Evolutionary conservation across 2,888 invertebrate genomes (phyloP).

Genomic region (Villa cingulata): DNA sequence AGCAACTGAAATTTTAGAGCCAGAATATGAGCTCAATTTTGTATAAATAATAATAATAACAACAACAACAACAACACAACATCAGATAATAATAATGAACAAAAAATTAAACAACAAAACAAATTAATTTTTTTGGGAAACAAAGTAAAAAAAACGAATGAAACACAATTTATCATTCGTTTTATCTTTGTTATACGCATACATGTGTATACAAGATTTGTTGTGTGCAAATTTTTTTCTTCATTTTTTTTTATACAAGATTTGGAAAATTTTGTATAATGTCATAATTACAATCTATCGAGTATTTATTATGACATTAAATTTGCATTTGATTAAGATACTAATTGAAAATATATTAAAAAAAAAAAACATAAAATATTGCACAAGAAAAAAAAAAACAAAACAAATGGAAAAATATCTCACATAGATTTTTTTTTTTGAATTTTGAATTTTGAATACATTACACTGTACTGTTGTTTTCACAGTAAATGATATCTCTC

Average conservation of each 20-base stretch:
- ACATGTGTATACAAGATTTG: too few relatives aligned
- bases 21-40: slow-evolving; percentile 17
- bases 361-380: background rate
- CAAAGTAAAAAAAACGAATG: too few relatives aligned
- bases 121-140: too few relatives aligned
- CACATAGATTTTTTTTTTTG: background rate
- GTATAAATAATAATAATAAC: slow-evolving; percentile 8
- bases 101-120: too few relatives aligned
- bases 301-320: too few relatives aligned
- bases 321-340: too few relatives aligned
- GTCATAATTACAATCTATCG: too few relatives aligned
- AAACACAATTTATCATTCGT: too few relatives aligned
- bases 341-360: background rate
- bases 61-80: background rate
- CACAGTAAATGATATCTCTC: too few relatives aligned
- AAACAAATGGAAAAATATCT: background rate
- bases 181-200: too few relatives aligned
- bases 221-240: background rate
- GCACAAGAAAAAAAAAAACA: background rate
- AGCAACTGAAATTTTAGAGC: slow-evolving; percentile 15
- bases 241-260: background rate
- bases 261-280: background rate
- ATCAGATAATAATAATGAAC: too few relatives aligned
- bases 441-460: background rate
- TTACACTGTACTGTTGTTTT: too few relatives aligned